A percentile compares a stretch with the other conserved stretches of the same genome.
These are phyloP conservation scores for Heterodera carotae DNA, from an alignment of 1,140 invertebrate species.

Conservation along the genomic window DNA sequence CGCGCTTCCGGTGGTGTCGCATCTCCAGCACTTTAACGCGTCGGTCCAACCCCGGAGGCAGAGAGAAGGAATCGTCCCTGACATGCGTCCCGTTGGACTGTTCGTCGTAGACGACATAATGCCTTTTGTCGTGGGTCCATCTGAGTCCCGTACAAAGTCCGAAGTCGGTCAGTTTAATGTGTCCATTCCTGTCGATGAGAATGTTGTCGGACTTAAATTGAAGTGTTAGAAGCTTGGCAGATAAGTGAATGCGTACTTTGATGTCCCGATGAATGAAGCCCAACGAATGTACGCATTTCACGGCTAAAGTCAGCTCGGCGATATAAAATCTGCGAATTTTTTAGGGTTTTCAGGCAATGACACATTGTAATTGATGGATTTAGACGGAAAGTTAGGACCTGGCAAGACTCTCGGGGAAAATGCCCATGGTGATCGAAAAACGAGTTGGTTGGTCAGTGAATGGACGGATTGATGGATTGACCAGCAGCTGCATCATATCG, in stretches of 20 bases:
- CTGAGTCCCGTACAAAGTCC: constrained; percentile 95
- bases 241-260: constrained; percentile 53
- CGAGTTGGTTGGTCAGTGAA: not conserved
- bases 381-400: constrained; percentile 57
- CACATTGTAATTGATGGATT: not conserved
- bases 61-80: constrained; percentile 93
- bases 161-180: constrained; percentile 98
- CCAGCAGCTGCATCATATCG: constrained; percentile 88
- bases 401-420: constrained; percentile 70
- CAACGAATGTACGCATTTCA: constrained; percentile 90
- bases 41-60: constrained; percentile 46
- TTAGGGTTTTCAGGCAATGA: no score
- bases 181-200: constrained; percentile 92
- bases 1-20: constrained; percentile 65
- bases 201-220: constrained; percentile 86
- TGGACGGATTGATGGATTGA: not conserved
- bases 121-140: constrained; percentile 96
- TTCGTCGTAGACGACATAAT: constrained; percentile 61
- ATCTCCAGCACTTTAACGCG: constrained; percentile 55
- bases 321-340: constrained; percentile 80
- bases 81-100: constrained; percentile 70
- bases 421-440: constrained; percentile 77
- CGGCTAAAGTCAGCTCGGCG: constrained; percentile 92
- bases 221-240: constrained; percentile 59
- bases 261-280: constrained; percentile 53